Conservation (phyloP, 1,140 invertebrate genomes). For the Ridgeia piscesae region DNA sequence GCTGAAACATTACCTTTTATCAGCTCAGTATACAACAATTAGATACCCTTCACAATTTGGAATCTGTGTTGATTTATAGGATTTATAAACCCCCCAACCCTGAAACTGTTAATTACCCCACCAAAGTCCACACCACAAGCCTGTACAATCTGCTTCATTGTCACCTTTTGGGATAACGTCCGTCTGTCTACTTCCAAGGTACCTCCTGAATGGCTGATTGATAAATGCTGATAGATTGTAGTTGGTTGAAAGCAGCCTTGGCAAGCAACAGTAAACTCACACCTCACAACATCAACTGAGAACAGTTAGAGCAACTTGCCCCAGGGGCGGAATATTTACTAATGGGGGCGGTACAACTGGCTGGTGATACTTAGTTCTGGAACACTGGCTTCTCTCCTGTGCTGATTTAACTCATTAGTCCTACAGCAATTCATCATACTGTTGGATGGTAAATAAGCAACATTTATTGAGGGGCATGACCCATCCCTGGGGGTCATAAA, state of each 20-base stretch:
- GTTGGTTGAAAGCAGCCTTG: not conserved
- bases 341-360: not conserved
- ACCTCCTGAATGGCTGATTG: not conserved
- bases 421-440: not conserved
- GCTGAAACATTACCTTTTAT: no score
- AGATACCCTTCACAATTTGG: not conserved
- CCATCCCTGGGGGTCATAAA: no score
- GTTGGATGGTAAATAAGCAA: not conserved
- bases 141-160: not conserved
- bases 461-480: not conserved
- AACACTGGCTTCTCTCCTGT: not conserved
- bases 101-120: not conserved
- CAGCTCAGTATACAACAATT: no score
- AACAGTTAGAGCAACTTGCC: not conserved
- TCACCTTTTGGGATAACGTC: not conserved
- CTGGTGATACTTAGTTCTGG: not conserved
- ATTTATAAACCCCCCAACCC: no score
- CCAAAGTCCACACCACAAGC: not conserved
- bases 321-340: not conserved
- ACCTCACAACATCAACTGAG: not conserved
- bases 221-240: not conserved
- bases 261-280: not conserved
- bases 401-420: not conserved
- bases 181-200: not conserved
- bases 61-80: not conserved